Evolutionary conservation across 2,888 invertebrate genomes (phyloP).

Genomic region (Nemotelus pantherinus): DNA sequence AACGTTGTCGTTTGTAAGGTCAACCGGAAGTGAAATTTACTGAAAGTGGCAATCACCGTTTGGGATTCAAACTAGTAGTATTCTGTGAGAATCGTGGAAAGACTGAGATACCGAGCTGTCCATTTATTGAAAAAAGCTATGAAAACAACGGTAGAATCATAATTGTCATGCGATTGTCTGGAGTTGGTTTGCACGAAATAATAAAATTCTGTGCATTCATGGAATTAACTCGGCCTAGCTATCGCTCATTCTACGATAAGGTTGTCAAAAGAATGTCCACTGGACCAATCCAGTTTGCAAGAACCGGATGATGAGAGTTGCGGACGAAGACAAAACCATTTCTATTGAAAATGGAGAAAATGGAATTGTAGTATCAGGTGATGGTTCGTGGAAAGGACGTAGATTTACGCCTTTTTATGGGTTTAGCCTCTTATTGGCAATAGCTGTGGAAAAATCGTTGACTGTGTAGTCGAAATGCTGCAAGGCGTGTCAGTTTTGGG

Average conservation of each 20-base stretch:
- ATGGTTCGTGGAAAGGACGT: not conserved
- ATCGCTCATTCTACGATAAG: not conserved
- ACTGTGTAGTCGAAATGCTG: slow-evolving; percentile 3
- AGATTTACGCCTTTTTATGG: not conserved
- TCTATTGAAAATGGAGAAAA: not conserved
- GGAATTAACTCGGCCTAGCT: not conserved
- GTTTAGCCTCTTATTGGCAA: not conserved
- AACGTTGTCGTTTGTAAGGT: no score
- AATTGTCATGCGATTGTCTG: not conserved
- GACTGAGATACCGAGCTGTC: not conserved
- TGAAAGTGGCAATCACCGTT: slow-evolving; percentile 1
- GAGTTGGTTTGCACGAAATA: not conserved
- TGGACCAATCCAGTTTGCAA: not conserved
- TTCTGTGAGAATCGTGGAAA: not conserved
- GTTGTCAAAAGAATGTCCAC: not conserved
- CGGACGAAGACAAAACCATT: not conserved
- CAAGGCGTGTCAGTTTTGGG: not conserved
- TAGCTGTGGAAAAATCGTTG: not conserved
- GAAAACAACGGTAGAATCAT: not conserved
- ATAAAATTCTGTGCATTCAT: not conserved
- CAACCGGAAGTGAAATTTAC: slow-evolving; percentile 12
- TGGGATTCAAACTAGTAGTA: slow-evolving; percentile 9
- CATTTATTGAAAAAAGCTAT: not conserved
- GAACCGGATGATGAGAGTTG: not conserved
- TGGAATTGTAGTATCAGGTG: not conserved